Evolutionary conservation across 2,113 vertebrate species (phyloP).

Genomic region (Procapra przewalskii): DNA sequence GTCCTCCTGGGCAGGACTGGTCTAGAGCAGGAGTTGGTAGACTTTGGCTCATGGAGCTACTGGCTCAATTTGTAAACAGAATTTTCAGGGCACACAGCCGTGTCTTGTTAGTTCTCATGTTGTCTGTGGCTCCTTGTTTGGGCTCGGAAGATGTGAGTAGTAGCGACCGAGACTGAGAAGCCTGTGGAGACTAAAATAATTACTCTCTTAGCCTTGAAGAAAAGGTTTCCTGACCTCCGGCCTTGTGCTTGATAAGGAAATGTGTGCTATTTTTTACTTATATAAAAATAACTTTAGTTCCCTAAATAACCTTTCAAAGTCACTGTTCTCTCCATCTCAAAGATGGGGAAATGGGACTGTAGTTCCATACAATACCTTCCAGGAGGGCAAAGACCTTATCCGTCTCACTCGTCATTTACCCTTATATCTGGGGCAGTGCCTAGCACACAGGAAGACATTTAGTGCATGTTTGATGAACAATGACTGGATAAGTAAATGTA

Average conservation of each 20-base stretch:
- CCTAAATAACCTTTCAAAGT: background rate
- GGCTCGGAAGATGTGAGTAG: accelerated
- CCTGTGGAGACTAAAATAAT: background rate
- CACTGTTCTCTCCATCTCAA: background rate
- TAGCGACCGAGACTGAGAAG: background rate
- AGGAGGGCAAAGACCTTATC: background rate
- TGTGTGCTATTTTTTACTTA: background rate
- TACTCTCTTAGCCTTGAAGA: background rate
- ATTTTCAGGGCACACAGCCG: background rate
- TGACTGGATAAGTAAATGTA: background rate
- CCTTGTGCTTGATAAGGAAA: background rate
- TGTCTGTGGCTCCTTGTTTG: background rate
- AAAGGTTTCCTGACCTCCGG: background rate
- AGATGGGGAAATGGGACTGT: background rate
- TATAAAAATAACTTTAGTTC: background rate
- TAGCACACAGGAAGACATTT: background rate
- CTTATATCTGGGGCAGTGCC: background rate
- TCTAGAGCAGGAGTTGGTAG: background rate
- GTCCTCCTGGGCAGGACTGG: background rate
- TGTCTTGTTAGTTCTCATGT: background rate
- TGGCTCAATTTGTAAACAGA: background rate
- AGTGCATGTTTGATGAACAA: background rate
- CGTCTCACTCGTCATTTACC: background rate
- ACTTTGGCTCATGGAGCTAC: background rate
- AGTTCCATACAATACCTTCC: background rate